Base-by-base conservation (phyloP, 2,888 invertebrate genomes). In the Meteorus colon region DNA sequence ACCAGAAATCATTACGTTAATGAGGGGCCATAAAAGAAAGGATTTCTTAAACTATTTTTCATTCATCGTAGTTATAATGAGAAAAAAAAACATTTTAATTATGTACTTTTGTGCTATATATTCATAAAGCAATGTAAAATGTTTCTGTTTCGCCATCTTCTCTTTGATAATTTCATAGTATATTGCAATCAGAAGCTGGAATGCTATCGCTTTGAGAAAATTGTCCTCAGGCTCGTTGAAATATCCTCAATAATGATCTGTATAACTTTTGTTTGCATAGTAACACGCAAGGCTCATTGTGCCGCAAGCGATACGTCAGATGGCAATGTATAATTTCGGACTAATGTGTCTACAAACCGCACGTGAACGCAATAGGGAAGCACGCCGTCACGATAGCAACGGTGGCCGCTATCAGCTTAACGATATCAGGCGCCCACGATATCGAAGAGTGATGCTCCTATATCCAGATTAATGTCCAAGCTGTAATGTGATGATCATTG, bases 371-470 rank as follows among this genome's bases (percentile, higher is more conserved):
- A 74, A 70, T 75, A 75, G 68, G 76, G 77, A 82, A 82, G 81
- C 82, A 81, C 78, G 83, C 82, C 81, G 83, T 82, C 81, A 81
- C 80, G 82, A 81, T 82, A 83, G 83, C 83, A 84, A 85, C 85
- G 84, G 83, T 84, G 84, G 85, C 85, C 83, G 84, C 82, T 80
- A 75, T 75, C 82, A 82, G 81, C 81, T 83, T 82, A 81, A 77
- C 74, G 73, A n/a, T 75, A 85, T 78, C 80, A 77, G 84, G 84
- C 78, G 72, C 68, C 6, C 80, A 86, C 77, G 70, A 79, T 70
- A 51, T 6, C 16, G 66, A 81, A 75, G 78, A 83, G 79, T 10
- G 37, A 69, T 24, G 60, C 27, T 10, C 8, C 4, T 1, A 45
- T 16, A 45, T 60, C 1, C 4, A 70, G 31, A 41, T 12, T 59